phyloP scores from a whole-genome alignment of 2,113 vertebrate genomes.

The Thryonomys swinderianus region DNA sequence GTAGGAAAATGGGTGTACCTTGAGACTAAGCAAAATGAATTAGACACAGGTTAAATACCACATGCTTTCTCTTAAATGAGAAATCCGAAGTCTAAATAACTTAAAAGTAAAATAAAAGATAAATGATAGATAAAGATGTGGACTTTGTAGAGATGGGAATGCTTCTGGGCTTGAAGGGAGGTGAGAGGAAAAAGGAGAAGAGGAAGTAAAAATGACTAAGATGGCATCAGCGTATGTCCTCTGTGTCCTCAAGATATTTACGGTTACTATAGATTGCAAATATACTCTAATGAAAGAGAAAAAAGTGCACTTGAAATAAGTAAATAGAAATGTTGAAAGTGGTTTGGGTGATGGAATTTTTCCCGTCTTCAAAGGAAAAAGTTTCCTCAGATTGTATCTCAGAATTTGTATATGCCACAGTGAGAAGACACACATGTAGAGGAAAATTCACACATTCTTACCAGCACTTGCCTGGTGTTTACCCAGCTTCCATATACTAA shows the following conservation, averaged over 20 bases:
- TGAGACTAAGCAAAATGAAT: neutral
- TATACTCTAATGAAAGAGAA: neutral
- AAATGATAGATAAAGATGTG: neutral
- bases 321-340: neutral
- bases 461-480: neutral
- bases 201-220: neutral
- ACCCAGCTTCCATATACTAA: neutral
- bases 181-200: neutral
- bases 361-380: slow-evolving; percentile 30
- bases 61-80: neutral
- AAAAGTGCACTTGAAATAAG: slow-evolving; percentile 1
- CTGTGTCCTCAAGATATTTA: neutral
- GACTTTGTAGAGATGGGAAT: neutral
- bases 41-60: neutral
- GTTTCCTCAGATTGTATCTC: slow-evolving; percentile 11
- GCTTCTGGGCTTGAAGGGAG: neutral
- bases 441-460: neutral
- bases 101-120: neutral
- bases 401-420: slow-evolving; percentile 11
- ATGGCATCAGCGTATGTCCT: neutral
- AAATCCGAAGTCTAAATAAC: neutral
- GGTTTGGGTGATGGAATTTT: slow-evolving; percentile 11
- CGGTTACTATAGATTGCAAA: neutral
- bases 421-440: neutral
- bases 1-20: neutral